Percentiles rank a stretch among this genome's conserved stretches.
phyloP scores from a whole-genome alignment of 1,140 invertebrate species.

The Drosophila pseudoananassae region DNA sequence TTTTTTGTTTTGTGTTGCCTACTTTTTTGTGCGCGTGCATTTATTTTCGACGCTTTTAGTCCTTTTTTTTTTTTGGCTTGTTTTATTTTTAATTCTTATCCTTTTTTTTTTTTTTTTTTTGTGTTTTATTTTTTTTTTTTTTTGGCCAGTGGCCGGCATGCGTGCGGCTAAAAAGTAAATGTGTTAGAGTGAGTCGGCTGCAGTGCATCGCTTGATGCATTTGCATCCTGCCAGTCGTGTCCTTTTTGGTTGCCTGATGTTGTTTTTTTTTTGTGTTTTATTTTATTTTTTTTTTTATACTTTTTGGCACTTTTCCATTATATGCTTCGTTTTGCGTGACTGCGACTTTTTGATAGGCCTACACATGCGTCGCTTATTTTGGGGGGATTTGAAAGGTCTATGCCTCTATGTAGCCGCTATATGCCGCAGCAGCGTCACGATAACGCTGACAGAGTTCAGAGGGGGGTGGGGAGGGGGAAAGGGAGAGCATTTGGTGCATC shows the following conservation, averaged over 20 bases:
- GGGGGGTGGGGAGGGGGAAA: background rate
- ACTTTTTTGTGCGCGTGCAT: slow-evolving; percentile 52
- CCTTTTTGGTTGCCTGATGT: slow-evolving; percentile 25
- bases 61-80: slow-evolving; percentile 14
- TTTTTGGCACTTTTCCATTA: slow-evolving; percentile 74
- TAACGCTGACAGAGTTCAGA: background rate
- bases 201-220: slow-evolving; percentile 46
- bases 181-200: slow-evolving; percentile 63
- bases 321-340: slow-evolving; percentile 64
- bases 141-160: slow-evolving; percentile 39
- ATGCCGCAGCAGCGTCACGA: background rate
- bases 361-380: slow-evolving; percentile 68
- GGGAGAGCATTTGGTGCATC: no score
- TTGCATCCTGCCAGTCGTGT: slow-evolving; percentile 30
- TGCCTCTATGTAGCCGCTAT: slow-evolving; percentile 57
- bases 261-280: slow-evolving; percentile 57
- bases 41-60: slow-evolving; percentile 33
- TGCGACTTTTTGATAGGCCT: slow-evolving; percentile 80
- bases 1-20: slow-evolving; percentile 54
- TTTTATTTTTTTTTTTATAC: slow-evolving; percentile 16
- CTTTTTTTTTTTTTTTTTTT: slow-evolving; percentile 26
- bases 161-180: slow-evolving; percentile 41
- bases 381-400: slow-evolving; percentile 72
- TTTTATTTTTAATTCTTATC: slow-evolving; percentile 24
- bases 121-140: slow-evolving; percentile 28